A percentile compares a stretch with the other conserved stretches of the same genome.
These are phyloP conservation scores for Clarias gariepinus DNA, from an alignment of 2,113 vertebrate genomes.

Conservation along the genomic window DNA sequence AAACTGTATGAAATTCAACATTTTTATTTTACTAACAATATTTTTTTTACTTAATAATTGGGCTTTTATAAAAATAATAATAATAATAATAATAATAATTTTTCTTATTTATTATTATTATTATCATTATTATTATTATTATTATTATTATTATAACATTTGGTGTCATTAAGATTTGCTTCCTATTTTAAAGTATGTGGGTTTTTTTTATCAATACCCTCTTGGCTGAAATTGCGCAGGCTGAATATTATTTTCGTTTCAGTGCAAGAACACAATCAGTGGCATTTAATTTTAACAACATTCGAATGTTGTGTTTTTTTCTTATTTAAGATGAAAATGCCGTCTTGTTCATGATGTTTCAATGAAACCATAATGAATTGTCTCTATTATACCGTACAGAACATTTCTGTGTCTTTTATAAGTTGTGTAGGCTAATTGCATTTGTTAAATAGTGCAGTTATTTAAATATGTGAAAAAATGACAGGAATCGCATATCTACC, in stretches of 20 bases:
- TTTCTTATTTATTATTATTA: background rate
- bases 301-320: background rate
- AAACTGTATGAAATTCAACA: no score
- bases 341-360: background rate
- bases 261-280: background rate
- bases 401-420: background rate
- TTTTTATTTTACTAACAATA: no score
- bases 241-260: background rate
- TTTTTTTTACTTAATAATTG: no score
- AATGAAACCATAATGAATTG: background rate
- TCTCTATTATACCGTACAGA: background rate
- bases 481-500: background rate
- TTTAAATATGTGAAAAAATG: background rate
- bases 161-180: background rate
- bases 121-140: background rate
- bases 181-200: no score
- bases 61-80: background rate
- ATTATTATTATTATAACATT: background rate
- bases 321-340: background rate
- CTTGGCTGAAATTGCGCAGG: background rate
- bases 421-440: background rate
- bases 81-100: background rate
- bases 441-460: background rate
- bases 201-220: background rate
- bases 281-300: background rate